phyloP scores from a whole-genome alignment of 2,888 invertebrate species.

The Halictus ligatus region DNA sequence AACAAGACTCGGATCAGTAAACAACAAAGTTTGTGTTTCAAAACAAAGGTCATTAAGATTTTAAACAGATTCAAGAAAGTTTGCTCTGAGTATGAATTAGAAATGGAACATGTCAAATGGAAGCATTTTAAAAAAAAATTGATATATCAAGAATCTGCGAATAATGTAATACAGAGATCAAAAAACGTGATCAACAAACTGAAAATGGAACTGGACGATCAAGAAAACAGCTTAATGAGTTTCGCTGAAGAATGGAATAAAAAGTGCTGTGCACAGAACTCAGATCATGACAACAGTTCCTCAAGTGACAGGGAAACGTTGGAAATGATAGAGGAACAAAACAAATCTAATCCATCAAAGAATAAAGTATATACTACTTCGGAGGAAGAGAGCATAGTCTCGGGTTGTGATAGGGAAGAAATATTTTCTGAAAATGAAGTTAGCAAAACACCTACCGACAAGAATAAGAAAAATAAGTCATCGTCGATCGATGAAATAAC shows the following conservation, averaged over 20 bases:
- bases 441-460: not conserved
- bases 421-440: constrained; percentile 73
- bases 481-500: not conserved
- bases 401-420: constrained; percentile 74
- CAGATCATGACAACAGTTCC: constrained; percentile 18
- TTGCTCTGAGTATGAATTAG: constrained; percentile 37
- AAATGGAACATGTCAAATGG: constrained; percentile 60
- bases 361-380: not conserved
- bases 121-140: constrained; percentile 57
- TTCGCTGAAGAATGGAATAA: constrained; percentile 68
- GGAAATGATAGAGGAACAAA: not conserved
- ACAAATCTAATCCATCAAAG: not conserved
- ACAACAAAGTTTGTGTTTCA: constrained; percentile 41
- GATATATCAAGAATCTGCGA: constrained; percentile 48
- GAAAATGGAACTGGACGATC: constrained; percentile 39
- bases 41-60: constrained; percentile 25
- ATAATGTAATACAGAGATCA: constrained; percentile 60
- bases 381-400: constrained; percentile 53
- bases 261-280: constrained; percentile 47
- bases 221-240: constrained; percentile 61
- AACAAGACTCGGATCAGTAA: constrained; percentile 35
- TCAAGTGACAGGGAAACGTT: constrained; percentile 1
- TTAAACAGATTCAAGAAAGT: constrained; percentile 50
- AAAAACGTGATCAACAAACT: constrained; percentile 55
- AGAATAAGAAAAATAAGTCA: not conserved